Evolutionary conservation across 2,888 invertebrate genomes (phyloP), one percentile per base, ranked within the genome.

Genomic region (Norana najaformis): DNA sequence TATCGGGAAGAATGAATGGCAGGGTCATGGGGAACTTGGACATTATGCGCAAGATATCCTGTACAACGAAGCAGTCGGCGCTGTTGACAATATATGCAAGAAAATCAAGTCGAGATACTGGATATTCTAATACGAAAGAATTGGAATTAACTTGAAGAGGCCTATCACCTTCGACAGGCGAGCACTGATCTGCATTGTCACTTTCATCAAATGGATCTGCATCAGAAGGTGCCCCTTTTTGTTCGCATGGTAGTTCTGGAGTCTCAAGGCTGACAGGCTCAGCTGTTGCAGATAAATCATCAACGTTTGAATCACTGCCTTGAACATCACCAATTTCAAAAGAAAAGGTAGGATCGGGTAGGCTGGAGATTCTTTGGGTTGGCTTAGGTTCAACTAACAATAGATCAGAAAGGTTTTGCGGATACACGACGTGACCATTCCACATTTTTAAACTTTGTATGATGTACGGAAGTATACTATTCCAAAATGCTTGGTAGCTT

Each of bases 391-490:
- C 69, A 69, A 13, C 69, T 69, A n/a, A 69, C 1, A 69, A n/a
- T 69, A 69, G 30, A n/a, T 69, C 69, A n/a, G 69, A 69, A 8
- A 69, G 69, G 69, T 69, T 69, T 69, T 69, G 69, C n/a, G 85
- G 85, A 85, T 35, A 36, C 5, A 85, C 8, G 23, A 85, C 85
- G 36, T 85, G 5, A 36, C 85, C 85, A 85, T 85, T 85, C 85
- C 85, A 85, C 85, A 85, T 85, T 85, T 85, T 85, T 5, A 85
- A 23, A 36, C 85, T 35, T 37, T 85, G 85, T 35, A 85, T 36
- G 18, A 85, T 36, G 34, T 85, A 85, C 14, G 85, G 85, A 85
- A 37, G 37, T 36, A 36, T n/a, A 20, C 6, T 85, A 36, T 85
- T 35, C 85, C 85, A 85, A 85, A 85, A 85, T 85, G 16, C 23